Percentiles rank a stretch among this genome's conserved stretches.
phyloP scores from a whole-genome alignment of 2,888 invertebrate genomes.

The Rhorus exstirpatorius region DNA sequence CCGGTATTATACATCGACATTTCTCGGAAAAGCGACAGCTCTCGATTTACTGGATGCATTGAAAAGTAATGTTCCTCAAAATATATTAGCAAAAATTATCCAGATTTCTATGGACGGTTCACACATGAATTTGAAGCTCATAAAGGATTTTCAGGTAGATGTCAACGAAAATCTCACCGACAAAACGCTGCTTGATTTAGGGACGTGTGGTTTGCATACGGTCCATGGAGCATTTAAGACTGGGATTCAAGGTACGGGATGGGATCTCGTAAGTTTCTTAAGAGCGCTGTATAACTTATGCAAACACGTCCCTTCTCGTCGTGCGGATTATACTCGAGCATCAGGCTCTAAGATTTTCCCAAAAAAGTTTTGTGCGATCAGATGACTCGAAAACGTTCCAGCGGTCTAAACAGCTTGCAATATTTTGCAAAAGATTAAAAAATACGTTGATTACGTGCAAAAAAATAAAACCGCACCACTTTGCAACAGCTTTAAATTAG shows the following conservation, averaged over 20 bases:
- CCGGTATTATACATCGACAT: conserved; percentile 18
- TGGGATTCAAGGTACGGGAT: conserved; percentile 5
- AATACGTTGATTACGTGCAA: conserved; percentile 33
- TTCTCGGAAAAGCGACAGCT: conserved; percentile 18
- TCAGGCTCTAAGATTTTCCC: conserved; percentile 52
- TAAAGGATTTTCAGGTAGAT: conserved; percentile 31
- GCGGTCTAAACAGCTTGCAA: conserved; percentile 48
- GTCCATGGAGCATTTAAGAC: conserved; percentile 19
- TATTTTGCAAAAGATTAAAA: conserved; percentile 37
- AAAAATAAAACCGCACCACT: conserved; percentile 19
- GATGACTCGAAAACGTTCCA: conserved; percentile 65
- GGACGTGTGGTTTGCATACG: conserved; percentile 27
- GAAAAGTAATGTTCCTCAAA: conserved; percentile 17
- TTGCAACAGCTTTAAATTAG: conserved; percentile 28
- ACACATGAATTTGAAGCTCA: conserved; percentile 36
- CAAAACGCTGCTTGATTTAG: conserved; percentile 30
- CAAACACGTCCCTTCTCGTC: conserved; percentile 54
- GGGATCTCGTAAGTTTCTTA: conserved; percentile 35
- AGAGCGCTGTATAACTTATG: conserved; percentile 52
- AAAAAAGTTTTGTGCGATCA: conserved; percentile 57
- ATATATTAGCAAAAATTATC: not conserved
- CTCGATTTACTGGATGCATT: conserved; percentile 18
- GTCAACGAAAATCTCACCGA: conserved; percentile 19
- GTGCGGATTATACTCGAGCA: conserved; percentile 51
- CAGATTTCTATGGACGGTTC: conserved; percentile 50